These are phyloP conservation scores for Nematostella vectensis DNA, from an alignment of 92 coral and sea anemone genomes.

Conservation along the genomic window DNA sequence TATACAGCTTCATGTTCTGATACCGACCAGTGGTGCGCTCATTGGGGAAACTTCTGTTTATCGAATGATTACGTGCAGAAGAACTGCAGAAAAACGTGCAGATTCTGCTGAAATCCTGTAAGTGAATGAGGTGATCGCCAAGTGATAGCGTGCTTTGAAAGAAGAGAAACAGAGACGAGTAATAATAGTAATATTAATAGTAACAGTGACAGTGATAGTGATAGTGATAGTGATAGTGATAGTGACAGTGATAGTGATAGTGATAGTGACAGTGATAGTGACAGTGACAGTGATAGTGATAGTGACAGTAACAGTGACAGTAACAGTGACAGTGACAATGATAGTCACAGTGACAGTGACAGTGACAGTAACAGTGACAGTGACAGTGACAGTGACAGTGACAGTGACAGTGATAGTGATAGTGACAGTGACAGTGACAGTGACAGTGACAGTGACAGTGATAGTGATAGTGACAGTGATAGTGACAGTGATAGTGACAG, in stretches of 20 bases:
- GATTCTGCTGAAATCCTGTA: conserved; percentile 8
- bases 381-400: background rate
- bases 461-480: background rate
- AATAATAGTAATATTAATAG: too few species aligned
- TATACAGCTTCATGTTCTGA: background rate
- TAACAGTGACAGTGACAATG: conserved; percentile 1
- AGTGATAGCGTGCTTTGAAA: too few species aligned
- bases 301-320: background rate
- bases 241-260: background rate
- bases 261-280: background rate
- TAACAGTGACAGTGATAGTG: background rate
- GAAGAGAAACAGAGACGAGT: background rate
- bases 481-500: background rate
- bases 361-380: conserved; percentile 1
- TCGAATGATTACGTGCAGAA: conserved; percentile 17
- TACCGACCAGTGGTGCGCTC: background rate
- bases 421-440: conserved; percentile 1
- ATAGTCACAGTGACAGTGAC: background rate
- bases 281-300: background rate
- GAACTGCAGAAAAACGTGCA: conserved; percentile 47
- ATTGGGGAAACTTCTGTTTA: background rate
- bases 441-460: conserved; percentile 2
- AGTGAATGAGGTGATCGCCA: too few species aligned
- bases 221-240: background rate
- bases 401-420: background rate